phyloP scores from a whole-genome alignment of 92 coral and sea anemone genomes.

The Siderastrea radians region DNA sequence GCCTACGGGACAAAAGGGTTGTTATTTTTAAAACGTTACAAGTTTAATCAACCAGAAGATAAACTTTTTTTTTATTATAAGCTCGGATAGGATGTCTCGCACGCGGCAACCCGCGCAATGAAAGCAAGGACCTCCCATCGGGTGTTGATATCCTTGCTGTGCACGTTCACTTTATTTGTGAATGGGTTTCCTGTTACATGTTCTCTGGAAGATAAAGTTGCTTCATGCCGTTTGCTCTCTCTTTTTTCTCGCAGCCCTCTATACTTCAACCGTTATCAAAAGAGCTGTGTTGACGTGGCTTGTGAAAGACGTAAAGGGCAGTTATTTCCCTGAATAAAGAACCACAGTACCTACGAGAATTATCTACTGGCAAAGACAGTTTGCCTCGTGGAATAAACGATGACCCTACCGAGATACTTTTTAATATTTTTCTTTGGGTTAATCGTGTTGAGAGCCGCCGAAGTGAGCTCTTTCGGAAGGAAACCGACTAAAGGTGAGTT shows the following conservation, averaged over 20 bases:
- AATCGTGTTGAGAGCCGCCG: conserved; percentile 12
- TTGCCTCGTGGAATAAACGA: background rate
- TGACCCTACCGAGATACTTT: conserved; percentile 17
- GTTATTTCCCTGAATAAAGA: background rate
- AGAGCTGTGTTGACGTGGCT: conserved; percentile 1
- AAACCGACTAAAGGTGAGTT: conserved; percentile 18
- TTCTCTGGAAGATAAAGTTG: conserved; percentile 59
- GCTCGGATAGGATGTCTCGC: conserved; percentile 14
- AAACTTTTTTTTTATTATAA: conserved; percentile 10
- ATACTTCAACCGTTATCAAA: background rate
- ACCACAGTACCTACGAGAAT: background rate
- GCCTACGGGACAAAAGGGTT: background rate
- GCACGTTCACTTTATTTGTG: conserved; percentile 60
- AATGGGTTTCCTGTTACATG: conserved; percentile 73
- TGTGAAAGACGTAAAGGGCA: background rate
- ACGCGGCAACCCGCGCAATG: conserved; percentile 33
- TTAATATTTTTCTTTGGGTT: conserved; percentile 22
- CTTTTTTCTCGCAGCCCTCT: conserved; percentile 4
- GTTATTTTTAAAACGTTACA: conserved; percentile 11
- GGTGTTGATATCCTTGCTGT: conserved; percentile 65
- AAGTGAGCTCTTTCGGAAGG: conserved; percentile 13
- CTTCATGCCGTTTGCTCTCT: conserved; percentile 33
- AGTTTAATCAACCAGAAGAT: conserved; percentile 26
- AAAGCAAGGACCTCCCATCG: conserved; percentile 39
- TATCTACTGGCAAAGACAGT: background rate